These are phyloP conservation scores for Phortica variegata DNA, from an alignment of 1,140 invertebrate species.

Conservation along the genomic window DNA sequence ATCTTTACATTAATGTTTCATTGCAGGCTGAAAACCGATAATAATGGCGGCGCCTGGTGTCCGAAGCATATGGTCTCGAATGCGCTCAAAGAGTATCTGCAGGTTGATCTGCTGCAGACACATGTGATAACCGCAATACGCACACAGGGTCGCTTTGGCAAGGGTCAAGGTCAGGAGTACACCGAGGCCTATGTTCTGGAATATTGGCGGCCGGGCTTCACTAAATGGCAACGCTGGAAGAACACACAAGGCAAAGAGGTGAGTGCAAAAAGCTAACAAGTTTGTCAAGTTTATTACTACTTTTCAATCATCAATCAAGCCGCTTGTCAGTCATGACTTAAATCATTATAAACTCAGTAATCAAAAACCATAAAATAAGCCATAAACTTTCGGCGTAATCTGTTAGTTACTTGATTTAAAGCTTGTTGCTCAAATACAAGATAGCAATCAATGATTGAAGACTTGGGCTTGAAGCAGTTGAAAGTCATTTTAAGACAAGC, in stretches of 20 bases:
- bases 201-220: slow-evolving; percentile 81
- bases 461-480: no score
- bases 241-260: slow-evolving; percentile 76
- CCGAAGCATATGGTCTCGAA: slow-evolving; percentile 84
- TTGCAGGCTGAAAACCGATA: slow-evolving; percentile 80
- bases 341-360: no score
- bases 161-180: slow-evolving; percentile 90
- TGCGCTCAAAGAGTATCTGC: slow-evolving; percentile 83
- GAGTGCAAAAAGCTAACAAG: no score
- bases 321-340: no score
- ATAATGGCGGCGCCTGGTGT: slow-evolving; percentile 93
- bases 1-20: slow-evolving; percentile 41
- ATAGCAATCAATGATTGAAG: no score
- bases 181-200: slow-evolving; percentile 88
- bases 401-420: no score
- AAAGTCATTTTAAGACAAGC: no score
- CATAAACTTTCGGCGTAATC: no score
- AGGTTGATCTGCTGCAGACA: slow-evolving; percentile 78
- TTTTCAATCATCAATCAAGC: no score
- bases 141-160: slow-evolving; percentile 91
- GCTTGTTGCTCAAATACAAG: no score
- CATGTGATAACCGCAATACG: slow-evolving; percentile 80
- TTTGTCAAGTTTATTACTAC: no score
- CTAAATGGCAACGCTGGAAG: slow-evolving; percentile 80
- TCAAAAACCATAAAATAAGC: no score